Base-by-base conservation (phyloP, 2,113 vertebrate genomes). In the Megaceryle maxima region DNA sequence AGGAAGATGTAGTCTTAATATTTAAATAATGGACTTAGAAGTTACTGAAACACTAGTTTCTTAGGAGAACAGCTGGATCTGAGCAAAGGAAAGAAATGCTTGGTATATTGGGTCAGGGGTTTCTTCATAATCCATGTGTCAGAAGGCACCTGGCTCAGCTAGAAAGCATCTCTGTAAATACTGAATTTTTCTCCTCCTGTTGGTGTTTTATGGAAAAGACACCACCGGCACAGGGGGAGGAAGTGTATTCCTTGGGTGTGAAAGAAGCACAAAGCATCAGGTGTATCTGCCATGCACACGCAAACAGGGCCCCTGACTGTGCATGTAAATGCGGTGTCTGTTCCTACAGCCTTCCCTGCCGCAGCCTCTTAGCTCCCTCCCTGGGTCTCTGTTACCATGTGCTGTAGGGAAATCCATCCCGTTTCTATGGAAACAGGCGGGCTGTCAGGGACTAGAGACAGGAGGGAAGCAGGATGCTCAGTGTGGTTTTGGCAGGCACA, bases 401-500 rank as follows among this genome's bases (percentile, higher is more conserved):
- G 37, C 69, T 69, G 78, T 68, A 90, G 75, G 60, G 77, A 78
- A 92, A 92, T 44, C 57, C 66, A 16, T 82, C 83, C 69, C 0
- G 18, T 97, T 97, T 82, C 96, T 41, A 92, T 95, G 94, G 96
- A 57, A 94, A 96, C 95, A 66, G 59, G 60, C 17, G 10, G 84
- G 43, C 80, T 90, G 75, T 64, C 85, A 37, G 72, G 79, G 46
- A 22, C 1, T 3, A 14, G 63, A 62, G 33, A 1, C 8, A 6
- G 35, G 63, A 96, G 84, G 69, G 78, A 93, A 44, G 62, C 41
- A 2, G 87, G 86, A 70, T 74, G 60, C 2, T 0, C 73, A 50
- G 77, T 5, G 0, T 35, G 43, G 26, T 46, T 81, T 82, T 73
- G 76, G 78, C 72, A 88, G 57, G 69, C 9, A 0, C 3, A 0